Conservation (phyloP, 30 jellyfish, hydroid and myxozoan species). For the Rhopilema esculentum region DNA sequence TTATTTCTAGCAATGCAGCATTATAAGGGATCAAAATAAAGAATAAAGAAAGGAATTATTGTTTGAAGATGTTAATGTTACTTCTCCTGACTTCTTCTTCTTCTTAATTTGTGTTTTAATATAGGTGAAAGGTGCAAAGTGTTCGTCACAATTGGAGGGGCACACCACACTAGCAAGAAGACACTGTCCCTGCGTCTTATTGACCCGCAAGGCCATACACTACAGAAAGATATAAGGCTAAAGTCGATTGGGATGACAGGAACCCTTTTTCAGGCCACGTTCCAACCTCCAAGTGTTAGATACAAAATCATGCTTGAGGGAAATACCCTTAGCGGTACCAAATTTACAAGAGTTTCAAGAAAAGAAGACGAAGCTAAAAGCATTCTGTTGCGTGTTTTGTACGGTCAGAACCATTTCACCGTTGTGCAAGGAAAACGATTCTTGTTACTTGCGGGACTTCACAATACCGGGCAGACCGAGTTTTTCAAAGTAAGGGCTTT, state of each 20-base stretch:
- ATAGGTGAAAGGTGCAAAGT: conserved; percentile 49
- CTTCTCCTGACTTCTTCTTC: too few species aligned
- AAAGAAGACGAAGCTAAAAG: conserved; percentile 54
- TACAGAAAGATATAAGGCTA: conserved; percentile 50
- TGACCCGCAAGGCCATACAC: conserved; percentile 50
- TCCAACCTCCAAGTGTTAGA: conserved; percentile 47
- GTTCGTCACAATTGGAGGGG: conserved; percentile 51
- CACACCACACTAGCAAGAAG: conserved; percentile 50
- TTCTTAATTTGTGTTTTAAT: not conserved
- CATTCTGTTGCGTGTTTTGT: conserved; percentile 36
- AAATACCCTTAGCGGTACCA: conserved; percentile 51
- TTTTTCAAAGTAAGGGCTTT: conserved; percentile 49
- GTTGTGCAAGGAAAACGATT: conserved; percentile 50
- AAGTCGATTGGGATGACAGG: conserved; percentile 32
- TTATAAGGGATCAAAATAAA: too few species aligned
- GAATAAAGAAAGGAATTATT: too few species aligned
- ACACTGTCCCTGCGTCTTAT: conserved; percentile 40
- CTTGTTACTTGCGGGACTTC: conserved; percentile 57
- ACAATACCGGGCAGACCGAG: conserved; percentile 57
- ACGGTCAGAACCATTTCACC: conserved; percentile 68
- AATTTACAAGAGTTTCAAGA: conserved; percentile 62
- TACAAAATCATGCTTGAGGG: conserved; percentile 59
- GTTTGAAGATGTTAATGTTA: not conserved
- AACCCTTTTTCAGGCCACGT: conserved; percentile 46
- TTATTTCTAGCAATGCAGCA: too few species aligned